Evolutionary conservation across 2,113 vertebrate species (phyloP), one percentile per base, ranked within the genome.

Genomic region (Piprites chloris): DNA sequence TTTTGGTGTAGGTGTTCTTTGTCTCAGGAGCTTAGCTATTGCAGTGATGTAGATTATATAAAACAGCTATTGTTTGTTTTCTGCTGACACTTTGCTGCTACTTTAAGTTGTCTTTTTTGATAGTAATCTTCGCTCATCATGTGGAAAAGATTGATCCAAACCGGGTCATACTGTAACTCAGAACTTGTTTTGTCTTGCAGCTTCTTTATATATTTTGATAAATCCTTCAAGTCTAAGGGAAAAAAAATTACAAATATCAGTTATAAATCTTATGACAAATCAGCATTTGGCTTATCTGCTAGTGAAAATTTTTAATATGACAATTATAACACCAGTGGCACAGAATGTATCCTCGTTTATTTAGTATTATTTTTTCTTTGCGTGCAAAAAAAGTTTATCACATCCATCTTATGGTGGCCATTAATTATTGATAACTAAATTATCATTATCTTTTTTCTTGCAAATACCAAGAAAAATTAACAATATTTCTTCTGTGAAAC

Each of bases 51-150:
- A 41, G 42, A 55, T 80, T 76, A 56, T 41, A 86, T 84, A 80
- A 93, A 86, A 6, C 74, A 89, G 44, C 44, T 61, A 39, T 91
- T 90, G 69, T 97, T 87, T 85, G 33, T 92, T 89, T 95, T 89
- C 81, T 93, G 14, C 22, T 92, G 77, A 81, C 63, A 80, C 28
- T 88, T 89, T 49, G 33, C 44, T 80, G 63, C 50, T 90, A 12
- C 82, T 94, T 86, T 86, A 55, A 9, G 0, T 59, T 89, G 49
- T 67, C 89, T 84, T 74, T 79, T 87, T 77, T 89, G 58, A 77
- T 96, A 71, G 49, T 44, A 59, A 69, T 28, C 66, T 84, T 94
- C 91, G 37, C 46, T 94, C 47, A 53, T 90, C 75, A 56, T 50
- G 27, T 90, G 61, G 62, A 92, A 81, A 95, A 94, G 35, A 78